Percentiles rank a stretch among this genome's conserved stretches.
Conservation (phyloP, 2,113 vertebrate genomes). For the Lycocorax pyrrhopterus region DNA sequence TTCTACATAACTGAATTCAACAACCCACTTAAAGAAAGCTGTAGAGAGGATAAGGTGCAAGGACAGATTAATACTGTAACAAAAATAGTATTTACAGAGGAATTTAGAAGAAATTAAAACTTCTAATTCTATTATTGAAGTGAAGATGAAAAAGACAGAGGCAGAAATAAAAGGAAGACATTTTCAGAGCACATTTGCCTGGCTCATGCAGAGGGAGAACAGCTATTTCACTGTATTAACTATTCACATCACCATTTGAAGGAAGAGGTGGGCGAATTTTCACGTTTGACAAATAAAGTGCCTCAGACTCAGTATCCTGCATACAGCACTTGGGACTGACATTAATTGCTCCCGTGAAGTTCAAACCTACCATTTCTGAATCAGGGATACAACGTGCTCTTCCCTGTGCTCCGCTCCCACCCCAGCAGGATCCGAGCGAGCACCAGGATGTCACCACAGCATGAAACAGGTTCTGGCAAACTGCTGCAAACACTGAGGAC, state of each 20-base stretch:
- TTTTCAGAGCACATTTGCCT: neutral
- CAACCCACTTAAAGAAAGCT: neutral
- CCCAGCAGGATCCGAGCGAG: neutral
- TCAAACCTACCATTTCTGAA: neutral
- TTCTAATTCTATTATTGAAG: neutral
- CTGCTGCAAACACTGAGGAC: neutral
- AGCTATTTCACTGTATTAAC: neutral
- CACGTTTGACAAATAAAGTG: neutral
- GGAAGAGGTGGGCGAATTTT: neutral
- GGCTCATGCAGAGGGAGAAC: neutral
- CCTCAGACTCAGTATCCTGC: neutral
- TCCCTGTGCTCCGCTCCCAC: neutral
- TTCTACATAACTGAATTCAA: neutral
- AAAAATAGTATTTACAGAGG: neutral
- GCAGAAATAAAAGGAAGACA: neutral
- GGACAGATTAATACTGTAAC: neutral
- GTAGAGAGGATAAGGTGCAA: neutral
- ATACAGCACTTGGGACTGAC: neutral
- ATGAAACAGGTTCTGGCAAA: neutral
- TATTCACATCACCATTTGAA: neutral
- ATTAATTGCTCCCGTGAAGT: neutral
- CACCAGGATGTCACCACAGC: neutral
- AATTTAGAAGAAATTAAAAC: neutral
- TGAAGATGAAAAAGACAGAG: neutral
- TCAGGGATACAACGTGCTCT: neutral